These are phyloP conservation scores for Spermophilus dauricus DNA, from an alignment of 2,113 vertebrate genomes.

Conservation along the genomic window DNA sequence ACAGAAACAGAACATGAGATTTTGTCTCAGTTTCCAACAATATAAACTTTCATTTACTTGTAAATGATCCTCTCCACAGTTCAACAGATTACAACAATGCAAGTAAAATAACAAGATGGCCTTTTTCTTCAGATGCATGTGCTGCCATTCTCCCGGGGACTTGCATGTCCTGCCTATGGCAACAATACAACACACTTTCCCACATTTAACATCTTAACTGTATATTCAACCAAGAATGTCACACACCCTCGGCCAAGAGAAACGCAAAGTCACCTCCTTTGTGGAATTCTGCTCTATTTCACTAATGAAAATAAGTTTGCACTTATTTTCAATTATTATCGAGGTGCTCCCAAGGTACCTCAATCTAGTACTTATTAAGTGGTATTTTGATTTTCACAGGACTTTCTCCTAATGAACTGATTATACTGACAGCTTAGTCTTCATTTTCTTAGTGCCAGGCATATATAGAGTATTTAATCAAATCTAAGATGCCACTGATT, in stretches of 20 bases:
- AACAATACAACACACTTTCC: not conserved
- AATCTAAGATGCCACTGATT: conserved; percentile 38
- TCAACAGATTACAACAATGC: not conserved
- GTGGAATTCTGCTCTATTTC: not conserved
- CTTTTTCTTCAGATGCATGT: not conserved
- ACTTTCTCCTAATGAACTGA: not conserved
- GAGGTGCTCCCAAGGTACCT: not conserved
- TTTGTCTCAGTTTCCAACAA: not conserved
- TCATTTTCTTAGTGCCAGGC: conserved; percentile 1
- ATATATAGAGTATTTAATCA: not conserved
- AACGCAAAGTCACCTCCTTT: not conserved
- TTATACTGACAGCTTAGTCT: not conserved
- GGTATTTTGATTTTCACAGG: conserved; percentile 37
- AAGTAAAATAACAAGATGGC: not conserved
- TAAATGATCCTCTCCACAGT: not conserved
- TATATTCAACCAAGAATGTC: not conserved
- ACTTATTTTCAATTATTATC: not conserved
- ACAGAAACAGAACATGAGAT: not conserved
- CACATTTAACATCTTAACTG: not conserved
- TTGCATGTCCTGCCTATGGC: not conserved
- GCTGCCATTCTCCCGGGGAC: not conserved
- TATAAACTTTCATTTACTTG: not conserved
- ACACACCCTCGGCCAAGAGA: not conserved
- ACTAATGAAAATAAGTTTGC: not conserved
- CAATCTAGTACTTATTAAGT: not conserved